phyloP scores from a whole-genome alignment of 2,113 vertebrate species.

The Cyanocitta stelleri region DNA sequence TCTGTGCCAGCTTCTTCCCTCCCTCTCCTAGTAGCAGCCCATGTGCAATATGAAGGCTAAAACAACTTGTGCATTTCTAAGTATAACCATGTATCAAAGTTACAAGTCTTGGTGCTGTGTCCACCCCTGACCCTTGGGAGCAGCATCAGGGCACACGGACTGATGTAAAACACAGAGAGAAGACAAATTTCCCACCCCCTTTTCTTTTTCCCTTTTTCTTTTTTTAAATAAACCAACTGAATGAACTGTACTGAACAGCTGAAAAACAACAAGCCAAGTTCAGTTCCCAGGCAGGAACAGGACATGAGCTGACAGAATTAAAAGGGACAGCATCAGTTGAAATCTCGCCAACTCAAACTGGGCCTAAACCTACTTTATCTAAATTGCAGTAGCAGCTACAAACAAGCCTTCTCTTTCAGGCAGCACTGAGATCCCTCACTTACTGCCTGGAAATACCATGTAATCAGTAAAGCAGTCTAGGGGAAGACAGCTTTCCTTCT shows the following conservation, averaged over 20 bases:
- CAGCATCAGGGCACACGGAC: neutral
- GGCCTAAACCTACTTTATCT: constrained; percentile 24
- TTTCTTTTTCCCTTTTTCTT: neutral
- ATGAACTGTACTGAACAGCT: constrained; percentile 5
- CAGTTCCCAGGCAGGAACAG: constrained; percentile 32
- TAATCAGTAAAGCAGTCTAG: neutral
- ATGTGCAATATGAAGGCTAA: neutral
- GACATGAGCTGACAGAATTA: constrained; percentile 24
- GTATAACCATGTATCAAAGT: neutral
- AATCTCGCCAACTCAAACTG: constrained; percentile 27
- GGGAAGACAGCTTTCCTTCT: constrained; percentile 27
- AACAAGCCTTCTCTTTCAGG: constrained; percentile 39
- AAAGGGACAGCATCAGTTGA: constrained; percentile 30
- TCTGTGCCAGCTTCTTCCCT: neutral
- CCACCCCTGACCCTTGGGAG: neutral
- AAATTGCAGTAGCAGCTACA: constrained; percentile 17
- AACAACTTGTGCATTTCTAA: neutral
- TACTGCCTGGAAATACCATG: neutral
- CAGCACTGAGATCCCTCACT: neutral
- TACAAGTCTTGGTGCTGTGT: neutral
- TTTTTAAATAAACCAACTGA: neutral
- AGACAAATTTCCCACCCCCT: fast-evolving
- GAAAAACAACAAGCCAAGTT: constrained; percentile 6
- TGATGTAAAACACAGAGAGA: neutral
- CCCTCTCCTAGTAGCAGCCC: neutral